These are phyloP conservation scores for Meloe dianella DNA, from an alignment of 2,888 invertebrate genomes.

Conservation along the genomic window DNA sequence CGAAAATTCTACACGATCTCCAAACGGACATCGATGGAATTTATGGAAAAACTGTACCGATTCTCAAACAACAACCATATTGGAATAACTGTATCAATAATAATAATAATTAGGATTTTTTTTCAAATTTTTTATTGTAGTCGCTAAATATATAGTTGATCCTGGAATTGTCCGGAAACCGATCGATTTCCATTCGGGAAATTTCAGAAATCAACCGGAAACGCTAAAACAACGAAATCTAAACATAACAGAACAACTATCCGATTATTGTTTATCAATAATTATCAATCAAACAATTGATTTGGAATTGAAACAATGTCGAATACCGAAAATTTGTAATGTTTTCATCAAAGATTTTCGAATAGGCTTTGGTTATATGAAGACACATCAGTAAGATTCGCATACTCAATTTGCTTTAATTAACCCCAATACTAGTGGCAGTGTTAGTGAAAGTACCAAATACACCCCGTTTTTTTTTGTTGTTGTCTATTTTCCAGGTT, in stretches of 20 bases:
- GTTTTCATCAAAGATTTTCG: not conserved
- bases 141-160: constrained; percentile 3
- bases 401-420: not conserved
- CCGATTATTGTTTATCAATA: constrained; percentile 21
- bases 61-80: constrained; percentile 21
- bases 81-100: constrained; percentile 36
- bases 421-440: not conserved
- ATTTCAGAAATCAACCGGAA: constrained; percentile 9
- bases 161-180: not conserved
- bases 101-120: not conserved
- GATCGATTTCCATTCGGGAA: not conserved
- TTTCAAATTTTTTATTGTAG: not conserved
- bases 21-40: constrained; percentile 31
- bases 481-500: constrained; percentile 29
- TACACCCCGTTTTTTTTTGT: not conserved
- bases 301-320: constrained; percentile 15
- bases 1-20: constrained; percentile 31
- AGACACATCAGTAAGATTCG: constrained; percentile 23
- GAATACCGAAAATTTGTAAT: not conserved
- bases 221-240: not conserved
- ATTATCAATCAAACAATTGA: constrained; percentile 25
- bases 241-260: constrained; percentile 20
- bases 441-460: no score
- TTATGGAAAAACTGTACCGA: constrained; percentile 31
- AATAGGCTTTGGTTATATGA: constrained; percentile 17